Evolutionary conservation across 2,113 vertebrate species (phyloP), one percentile per base, ranked within the genome.

Genomic region (Mirza zaza): DNA sequence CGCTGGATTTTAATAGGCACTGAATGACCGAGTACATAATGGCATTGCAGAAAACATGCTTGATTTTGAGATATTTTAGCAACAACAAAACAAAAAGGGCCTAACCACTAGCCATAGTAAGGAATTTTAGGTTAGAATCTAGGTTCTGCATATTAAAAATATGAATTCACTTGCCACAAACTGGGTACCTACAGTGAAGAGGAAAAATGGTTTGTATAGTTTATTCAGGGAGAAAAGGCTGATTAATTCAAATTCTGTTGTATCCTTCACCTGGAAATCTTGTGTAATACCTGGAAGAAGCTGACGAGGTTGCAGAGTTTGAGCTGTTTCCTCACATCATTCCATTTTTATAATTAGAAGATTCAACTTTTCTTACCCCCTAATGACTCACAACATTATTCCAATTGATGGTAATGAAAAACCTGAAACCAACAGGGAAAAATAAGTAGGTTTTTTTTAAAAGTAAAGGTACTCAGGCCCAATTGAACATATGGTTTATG

Each of bases 81-180:
- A 95, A 82, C 34, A 90, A 36, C 34, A 61, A 93, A 90, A 36
- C 34, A 79, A 93, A 91, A 67, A 45, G 23, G n/a, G 65, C 63
- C 34, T 23, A 80, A 55, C 15, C 11, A 73, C 29, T 23, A 80
- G 27, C 42, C 20, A 57, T 27, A 39, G 48, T 76, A 52, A 93
- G 52, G 52, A 89, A 89, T 42, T 61, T 68, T 76, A 70, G 27
- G 27, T 57, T 92, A 84, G 27, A 59, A 39, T 52, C 11, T 34
- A 67, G 57, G 82, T 57, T 68, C 10, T 52, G 61, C 42, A 42
- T 61, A 52, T 63, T 75, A 79, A 55, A 79, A 93, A 85, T 32
- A 13, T 79, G 32, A 57, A 57, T 48, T 70, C 13, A 55, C 45
- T 93, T 90, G 63, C 45, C 65, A 48, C 18, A 71, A 42, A 93